These are phyloP conservation scores for Porphyrio hochstetteri DNA, from an alignment of 2,113 vertebrate species.

Conservation along the genomic window DNA sequence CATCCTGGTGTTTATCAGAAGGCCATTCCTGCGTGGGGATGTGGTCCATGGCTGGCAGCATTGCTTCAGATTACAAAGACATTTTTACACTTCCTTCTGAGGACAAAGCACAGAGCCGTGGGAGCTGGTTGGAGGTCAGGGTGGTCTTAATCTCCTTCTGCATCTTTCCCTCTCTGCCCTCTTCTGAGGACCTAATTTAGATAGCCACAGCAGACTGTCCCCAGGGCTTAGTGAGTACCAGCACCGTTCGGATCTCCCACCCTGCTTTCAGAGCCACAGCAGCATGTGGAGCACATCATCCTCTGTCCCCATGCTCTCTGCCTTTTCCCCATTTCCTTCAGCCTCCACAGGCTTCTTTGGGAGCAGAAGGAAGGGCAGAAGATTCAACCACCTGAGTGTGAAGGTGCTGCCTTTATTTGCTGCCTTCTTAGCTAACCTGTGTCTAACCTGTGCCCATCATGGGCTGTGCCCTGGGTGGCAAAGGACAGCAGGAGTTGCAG, in stretches of 20 bases:
- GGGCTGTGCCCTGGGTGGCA: background rate
- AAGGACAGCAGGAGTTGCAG: background rate
- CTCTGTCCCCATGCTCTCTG: background rate
- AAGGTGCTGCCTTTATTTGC: background rate
- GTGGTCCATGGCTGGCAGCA: background rate
- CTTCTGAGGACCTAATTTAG: background rate
- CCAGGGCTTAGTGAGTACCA: background rate
- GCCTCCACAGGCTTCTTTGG: background rate
- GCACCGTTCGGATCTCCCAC: background rate
- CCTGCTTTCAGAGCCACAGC: background rate
- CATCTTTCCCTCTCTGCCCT: background rate
- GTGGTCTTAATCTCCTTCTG: constrained; percentile 33
- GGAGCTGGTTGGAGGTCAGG: background rate
- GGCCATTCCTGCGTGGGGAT: background rate
- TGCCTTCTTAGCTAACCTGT: fast-evolving
- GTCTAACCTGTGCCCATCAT: background rate
- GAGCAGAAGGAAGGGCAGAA: background rate
- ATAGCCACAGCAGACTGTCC: background rate
- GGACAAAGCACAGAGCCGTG: background rate
- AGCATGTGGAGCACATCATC: background rate
- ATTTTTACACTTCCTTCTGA: background rate
- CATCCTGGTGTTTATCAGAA: fast-evolving
- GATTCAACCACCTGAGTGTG: background rate
- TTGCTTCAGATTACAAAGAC: background rate
- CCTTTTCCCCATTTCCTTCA: background rate